Base-by-base conservation (phyloP, 2,113 vertebrate species). In the Columba janthina region DNA sequence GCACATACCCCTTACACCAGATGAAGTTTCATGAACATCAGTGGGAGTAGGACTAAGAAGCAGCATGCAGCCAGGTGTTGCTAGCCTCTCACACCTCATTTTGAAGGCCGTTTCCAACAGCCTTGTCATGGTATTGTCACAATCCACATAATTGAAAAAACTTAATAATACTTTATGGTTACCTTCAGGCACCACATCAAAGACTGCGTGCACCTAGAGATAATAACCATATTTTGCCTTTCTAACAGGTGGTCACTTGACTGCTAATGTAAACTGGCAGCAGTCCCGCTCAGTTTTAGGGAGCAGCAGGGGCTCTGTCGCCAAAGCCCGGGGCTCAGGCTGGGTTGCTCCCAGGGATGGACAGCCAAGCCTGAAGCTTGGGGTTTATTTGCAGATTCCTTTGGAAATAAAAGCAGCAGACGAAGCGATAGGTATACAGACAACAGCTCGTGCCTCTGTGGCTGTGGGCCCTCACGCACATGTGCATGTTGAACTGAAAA, bases 231-330 rank as follows among this genome's bases (percentile, higher is more conserved):
- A 84, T 80, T 81, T 95, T 89, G 53, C 69, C 56, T 77, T 93
- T 46, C 61, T 84, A 80, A 78, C 82, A 94, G 85, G 81, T 90
- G 94, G 89, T 44, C 80, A 74, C 65, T 89, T 84, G 72, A 36
- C 77, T 81, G 56, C 51, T 74, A 7, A 78, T 67, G 77, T 36
- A 56, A 94, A 26, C 77, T 56, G 69, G 87, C 80, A n/a, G 60
- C 42, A 10, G 58, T 51, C 76, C 71, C 3, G 2, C 51, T 76
- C 60, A 42, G 57, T 78, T 69, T 81, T 53, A 38, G 61, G 18
- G 36, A 86, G 51, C 72, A 66, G 58, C 12, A 66, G 61, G 71
- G 44, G 10, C 42, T 90, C 58, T 0, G 0, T 1, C 5, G 28
- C 72, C 36, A 60, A 16, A 90, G 32, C 42, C 32, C 7, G 11